phyloP scores from a whole-genome alignment of 2,888 invertebrate species.

The Eucriotettix oculatus region DNA sequence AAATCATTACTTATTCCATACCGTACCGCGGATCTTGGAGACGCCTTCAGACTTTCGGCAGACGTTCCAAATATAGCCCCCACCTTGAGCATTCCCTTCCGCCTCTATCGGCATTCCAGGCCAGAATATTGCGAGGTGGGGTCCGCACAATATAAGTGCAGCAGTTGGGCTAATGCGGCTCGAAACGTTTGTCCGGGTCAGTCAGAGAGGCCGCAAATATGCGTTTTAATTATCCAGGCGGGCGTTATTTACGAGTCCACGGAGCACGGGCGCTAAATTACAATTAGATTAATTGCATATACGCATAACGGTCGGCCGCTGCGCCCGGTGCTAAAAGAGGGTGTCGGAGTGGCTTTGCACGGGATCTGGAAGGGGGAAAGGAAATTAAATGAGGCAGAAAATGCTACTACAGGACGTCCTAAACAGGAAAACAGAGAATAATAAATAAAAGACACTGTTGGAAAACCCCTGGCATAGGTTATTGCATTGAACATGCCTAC shows the following conservation, averaged over 20 bases:
- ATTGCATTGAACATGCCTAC: neutral
- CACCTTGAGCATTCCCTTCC: too few relatives aligned
- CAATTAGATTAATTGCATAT: slow-evolving; percentile 9
- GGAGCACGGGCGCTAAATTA: slow-evolving; percentile 8
- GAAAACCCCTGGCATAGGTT: neutral
- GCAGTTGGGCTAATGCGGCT: too few relatives aligned
- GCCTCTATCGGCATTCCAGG: too few relatives aligned
- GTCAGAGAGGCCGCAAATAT: slow-evolving; percentile 6
- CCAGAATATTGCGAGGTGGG: too few relatives aligned
- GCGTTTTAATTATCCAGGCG: slow-evolving; percentile 8
- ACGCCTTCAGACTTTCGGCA: too few relatives aligned
- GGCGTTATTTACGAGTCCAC: slow-evolving; percentile 8
- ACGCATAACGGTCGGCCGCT: slow-evolving; percentile 1
- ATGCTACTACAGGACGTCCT: neutral
- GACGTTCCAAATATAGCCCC: too few relatives aligned
- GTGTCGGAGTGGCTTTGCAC: neutral
- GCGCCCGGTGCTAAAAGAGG: neutral
- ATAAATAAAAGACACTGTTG: neutral
- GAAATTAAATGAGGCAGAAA: neutral
- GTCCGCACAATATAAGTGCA: too few relatives aligned
- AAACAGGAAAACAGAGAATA: neutral
- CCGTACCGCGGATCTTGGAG: too few relatives aligned
- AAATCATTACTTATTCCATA: too few relatives aligned
- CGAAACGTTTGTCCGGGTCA: too few relatives aligned
- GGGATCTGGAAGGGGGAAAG: neutral